Conservation (phyloP, 1,140 invertebrate species). For the Cataglyphis hispanica region DNA sequence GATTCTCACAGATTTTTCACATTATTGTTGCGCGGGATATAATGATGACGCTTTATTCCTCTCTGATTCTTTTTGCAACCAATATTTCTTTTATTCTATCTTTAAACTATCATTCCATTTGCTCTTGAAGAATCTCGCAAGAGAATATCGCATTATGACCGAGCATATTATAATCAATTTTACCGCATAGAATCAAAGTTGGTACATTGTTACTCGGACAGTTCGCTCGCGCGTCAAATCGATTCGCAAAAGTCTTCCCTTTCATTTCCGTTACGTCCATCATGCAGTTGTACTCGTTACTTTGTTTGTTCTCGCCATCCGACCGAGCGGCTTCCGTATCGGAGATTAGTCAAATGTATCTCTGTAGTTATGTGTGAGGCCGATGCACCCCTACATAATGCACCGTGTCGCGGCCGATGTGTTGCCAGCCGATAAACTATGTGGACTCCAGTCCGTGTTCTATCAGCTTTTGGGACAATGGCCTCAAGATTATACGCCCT, state of each 20-base stretch:
- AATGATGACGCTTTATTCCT: constrained; percentile 62
- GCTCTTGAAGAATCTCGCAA: constrained; percentile 7
- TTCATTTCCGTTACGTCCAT: constrained; percentile 26
- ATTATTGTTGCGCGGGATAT: constrained; percentile 68
- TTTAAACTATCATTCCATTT: not conserved
- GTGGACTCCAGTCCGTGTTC: constrained; percentile 34
- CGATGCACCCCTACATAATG: constrained; percentile 4
- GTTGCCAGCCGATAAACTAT: constrained; percentile 63
- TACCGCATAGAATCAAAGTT: not conserved
- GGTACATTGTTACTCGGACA: not conserved
- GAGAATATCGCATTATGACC: not conserved
- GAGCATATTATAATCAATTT: not conserved
- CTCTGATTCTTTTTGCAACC: constrained; percentile 49
- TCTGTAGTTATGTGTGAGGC: constrained; percentile 56
- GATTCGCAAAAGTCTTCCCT: constrained; percentile 33
- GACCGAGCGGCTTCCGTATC: constrained; percentile 46
- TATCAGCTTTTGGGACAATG: constrained; percentile 55
- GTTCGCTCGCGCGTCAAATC: constrained; percentile 15
- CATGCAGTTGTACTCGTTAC: constrained; percentile 24
- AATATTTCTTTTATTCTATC: constrained; percentile 34
- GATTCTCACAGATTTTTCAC: constrained; percentile 55
- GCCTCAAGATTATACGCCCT: constrained; percentile 40
- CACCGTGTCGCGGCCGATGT: constrained; percentile 22
- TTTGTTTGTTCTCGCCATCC: constrained; percentile 49
- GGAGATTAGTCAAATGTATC: constrained; percentile 69